Evolutionary conservation across 2,888 invertebrate genomes (phyloP), one percentile per base, ranked within the genome.

Genomic region (Pollenia labialis): DNA sequence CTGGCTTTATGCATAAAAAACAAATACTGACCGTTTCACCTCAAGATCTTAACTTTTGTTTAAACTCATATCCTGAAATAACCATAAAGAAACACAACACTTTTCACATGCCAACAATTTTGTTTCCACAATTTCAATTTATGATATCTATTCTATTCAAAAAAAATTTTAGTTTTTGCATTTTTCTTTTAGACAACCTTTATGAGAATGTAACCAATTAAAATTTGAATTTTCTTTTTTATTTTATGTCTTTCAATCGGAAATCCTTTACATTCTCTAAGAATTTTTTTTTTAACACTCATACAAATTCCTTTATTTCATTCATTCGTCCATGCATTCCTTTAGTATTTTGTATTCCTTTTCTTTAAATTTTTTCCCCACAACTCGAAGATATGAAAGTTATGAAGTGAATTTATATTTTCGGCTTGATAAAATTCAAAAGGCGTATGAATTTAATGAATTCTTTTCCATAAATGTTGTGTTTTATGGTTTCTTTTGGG

Each of bases 401-500:
- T 46, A 64, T 54, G 3, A 16, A 64, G 50, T 64, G 46, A 62
- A 56, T 56, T 72, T 69, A 71, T 69, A 40, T 76, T 82, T 76
- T 54, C 18, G 68, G 76, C 62, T n/a, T 82, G 62, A 82, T 69
- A 76, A 71, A 82, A 76, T 83, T 56, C 76, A 83, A 76, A 76
- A 76, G 76, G 76, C 76, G 62, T 69, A 83, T 83, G 69, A 83
- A 83, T 83, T 83, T 76, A 76, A 76, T 83, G 76, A 76, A 83
- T 76, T 54, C 82, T 54, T 71, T 40, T 56, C 44, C 71, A 83
- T 76, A 71, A 76, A 83, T 76, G 62, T 76, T 83, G 56, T 74
- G 48, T 44, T 76, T 71, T 82, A 82, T 62, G 75, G 52, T 42
- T 54, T 46, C 60, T 40, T 40, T 60, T 75, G 10, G 52, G 75